Conservation (phyloP, 2,113 vertebrate genomes). For the Carassius carassius region DNA sequence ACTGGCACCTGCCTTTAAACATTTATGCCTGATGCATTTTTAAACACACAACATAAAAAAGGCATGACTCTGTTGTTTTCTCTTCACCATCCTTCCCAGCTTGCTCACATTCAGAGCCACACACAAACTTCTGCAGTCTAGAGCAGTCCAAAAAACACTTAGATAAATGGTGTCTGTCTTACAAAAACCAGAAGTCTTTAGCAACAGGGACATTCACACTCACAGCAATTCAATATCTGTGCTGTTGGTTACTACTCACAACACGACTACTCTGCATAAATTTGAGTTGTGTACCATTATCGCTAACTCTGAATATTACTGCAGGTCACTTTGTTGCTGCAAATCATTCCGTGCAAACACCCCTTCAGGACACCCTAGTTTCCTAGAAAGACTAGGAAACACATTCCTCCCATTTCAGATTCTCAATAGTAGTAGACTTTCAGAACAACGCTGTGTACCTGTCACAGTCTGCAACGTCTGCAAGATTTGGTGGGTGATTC, state of each 20-base stretch:
- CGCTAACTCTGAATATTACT: too few species aligned
- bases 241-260: background rate
- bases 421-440: background rate
- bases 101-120: background rate
- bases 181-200: background rate
- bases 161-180: background rate
- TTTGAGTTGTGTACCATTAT: background rate
- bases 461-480: too few species aligned
- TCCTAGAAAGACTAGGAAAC: too few species aligned
- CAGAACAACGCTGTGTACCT: background rate
- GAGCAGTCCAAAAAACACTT: background rate
- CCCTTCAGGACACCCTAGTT: too few species aligned
- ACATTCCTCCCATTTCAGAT: background rate
- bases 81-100: conserved; percentile 2
- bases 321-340: background rate
- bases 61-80: conserved; percentile 45
- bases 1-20: conserved; percentile 50
- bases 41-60: conserved; percentile 41
- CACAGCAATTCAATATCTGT: background rate
- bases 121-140: background rate
- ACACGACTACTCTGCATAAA: background rate
- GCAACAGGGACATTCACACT: background rate
- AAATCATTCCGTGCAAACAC: background rate
- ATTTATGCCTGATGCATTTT: conserved; percentile 52
- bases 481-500: too few species aligned